A percentile compares a stretch with the other conserved stretches of the same genome.
These are phyloP conservation scores for Psittacara wagleri DNA, from an alignment of 2,113 vertebrate genomes.

Conservation along the genomic window DNA sequence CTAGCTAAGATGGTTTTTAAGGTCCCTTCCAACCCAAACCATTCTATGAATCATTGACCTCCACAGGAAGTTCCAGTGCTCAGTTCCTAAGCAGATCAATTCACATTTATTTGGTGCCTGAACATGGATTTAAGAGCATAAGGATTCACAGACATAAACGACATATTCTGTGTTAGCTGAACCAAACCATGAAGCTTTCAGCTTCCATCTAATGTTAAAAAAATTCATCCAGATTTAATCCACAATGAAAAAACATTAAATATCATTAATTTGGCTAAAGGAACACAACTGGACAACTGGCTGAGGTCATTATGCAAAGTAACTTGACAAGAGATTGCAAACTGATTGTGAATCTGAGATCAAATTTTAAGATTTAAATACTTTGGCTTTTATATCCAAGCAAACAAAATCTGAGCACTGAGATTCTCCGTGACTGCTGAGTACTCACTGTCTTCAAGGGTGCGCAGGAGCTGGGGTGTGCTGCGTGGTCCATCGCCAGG, in stretches of 20 bases:
- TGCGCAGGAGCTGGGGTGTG: slow-evolving; percentile 80
- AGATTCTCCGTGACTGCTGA: not conserved
- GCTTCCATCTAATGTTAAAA: not conserved
- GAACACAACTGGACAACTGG: not conserved
- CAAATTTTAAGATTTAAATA: not conserved
- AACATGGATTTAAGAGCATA: not conserved
- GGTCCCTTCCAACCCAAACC: not conserved
- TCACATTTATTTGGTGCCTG: not conserved
- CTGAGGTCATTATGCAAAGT: not conserved
- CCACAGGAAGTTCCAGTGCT: not conserved
- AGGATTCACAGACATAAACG: not conserved
- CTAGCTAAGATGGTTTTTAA: not conserved
- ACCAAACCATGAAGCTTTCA: not conserved
- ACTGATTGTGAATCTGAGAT: not conserved
- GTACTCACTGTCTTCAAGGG: slow-evolving; percentile 92
- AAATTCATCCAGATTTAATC: not conserved
- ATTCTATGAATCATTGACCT: not conserved
- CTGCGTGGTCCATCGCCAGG: slow-evolving; percentile 91
- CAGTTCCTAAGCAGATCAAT: not conserved
- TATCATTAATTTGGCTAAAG: not conserved
- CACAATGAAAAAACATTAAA: not conserved
- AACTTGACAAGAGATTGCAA: not conserved
- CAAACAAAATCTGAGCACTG: not conserved
- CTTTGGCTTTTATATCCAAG: not conserved
- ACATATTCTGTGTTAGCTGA: not conserved